A percentile compares a stretch with the other conserved stretches of the same genome.
phyloP scores from a whole-genome alignment of 2,888 invertebrate species.

The Tenthredo notha region DNA sequence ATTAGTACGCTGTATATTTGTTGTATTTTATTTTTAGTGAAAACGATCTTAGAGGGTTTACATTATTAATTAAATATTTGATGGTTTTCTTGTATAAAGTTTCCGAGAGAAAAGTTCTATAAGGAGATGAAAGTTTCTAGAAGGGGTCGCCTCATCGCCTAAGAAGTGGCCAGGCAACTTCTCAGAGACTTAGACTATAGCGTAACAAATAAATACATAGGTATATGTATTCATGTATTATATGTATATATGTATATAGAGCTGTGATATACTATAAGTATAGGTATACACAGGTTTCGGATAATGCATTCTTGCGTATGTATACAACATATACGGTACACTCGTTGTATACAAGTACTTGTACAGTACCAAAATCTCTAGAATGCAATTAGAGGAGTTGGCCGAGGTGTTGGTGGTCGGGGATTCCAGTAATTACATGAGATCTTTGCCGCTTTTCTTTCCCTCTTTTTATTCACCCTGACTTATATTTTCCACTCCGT shows the following conservation, averaged over 20 bases:
- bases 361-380: constrained; percentile 46
- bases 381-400: constrained; percentile 52
- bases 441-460: constrained; percentile 42
- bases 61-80: constrained; percentile 48
- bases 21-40: neutral
- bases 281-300: neutral
- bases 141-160: constrained; percentile 40
- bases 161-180: constrained; percentile 20
- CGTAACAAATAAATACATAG: constrained; percentile 13
- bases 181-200: neutral
- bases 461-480: neutral
- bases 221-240: neutral
- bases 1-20: neutral
- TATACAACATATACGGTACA: neutral
- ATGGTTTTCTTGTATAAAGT: constrained; percentile 25
- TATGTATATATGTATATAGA: neutral
- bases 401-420: constrained; percentile 48
- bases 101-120: constrained; percentile 15
- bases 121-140: constrained; percentile 3
- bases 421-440: constrained; percentile 51
- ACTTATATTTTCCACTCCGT: neutral
- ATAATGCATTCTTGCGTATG: neutral
- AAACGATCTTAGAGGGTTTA: constrained; percentile 22
- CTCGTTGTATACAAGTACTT: constrained; percentile 10
- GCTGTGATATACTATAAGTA: neutral